phyloP scores from a whole-genome alignment of 2,888 invertebrate genomes.

The Pseudeuparius sepicola region DNA sequence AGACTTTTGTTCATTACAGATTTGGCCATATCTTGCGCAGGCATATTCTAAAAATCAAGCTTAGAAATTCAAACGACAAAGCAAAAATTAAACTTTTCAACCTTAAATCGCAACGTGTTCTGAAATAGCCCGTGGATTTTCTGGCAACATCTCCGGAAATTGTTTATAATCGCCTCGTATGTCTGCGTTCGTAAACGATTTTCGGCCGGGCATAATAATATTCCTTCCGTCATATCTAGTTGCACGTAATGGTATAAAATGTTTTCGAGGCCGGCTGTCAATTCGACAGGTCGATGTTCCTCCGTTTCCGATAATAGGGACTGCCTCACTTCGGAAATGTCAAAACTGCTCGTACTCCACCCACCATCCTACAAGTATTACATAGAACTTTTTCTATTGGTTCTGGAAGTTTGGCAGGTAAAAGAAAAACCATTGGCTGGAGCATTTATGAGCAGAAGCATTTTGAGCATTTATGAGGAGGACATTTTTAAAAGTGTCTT shows the following conservation, averaged over 20 bases:
- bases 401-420: no score
- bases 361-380: slow-evolving; percentile 55
- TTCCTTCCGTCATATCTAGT: slow-evolving; percentile 59
- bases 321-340: slow-evolving; percentile 61
- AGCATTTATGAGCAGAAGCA: no score
- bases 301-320: slow-evolving; percentile 61
- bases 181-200: slow-evolving; percentile 31
- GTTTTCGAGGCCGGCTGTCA: slow-evolving; percentile 62
- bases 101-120: slow-evolving; percentile 53
- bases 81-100: no score
- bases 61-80: no score
- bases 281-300: slow-evolving; percentile 46
- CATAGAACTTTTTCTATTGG: no score
- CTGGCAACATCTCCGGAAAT: slow-evolving; percentile 62
- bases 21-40: slow-evolving; percentile 39
- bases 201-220: slow-evolving; percentile 53
- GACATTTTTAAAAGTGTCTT: no score
- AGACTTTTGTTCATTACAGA: slow-evolving; percentile 58
- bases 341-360: slow-evolving; percentile 51
- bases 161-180: slow-evolving; percentile 47
- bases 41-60: slow-evolving; percentile 35
- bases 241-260: slow-evolving; percentile 68
- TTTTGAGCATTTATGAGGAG: no score
- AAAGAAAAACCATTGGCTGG: no score
- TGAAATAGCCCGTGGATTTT: slow-evolving; percentile 63